Base-by-base conservation (phyloP, 2,888 invertebrate species). In the Ceriagrion tenellum region DNA sequence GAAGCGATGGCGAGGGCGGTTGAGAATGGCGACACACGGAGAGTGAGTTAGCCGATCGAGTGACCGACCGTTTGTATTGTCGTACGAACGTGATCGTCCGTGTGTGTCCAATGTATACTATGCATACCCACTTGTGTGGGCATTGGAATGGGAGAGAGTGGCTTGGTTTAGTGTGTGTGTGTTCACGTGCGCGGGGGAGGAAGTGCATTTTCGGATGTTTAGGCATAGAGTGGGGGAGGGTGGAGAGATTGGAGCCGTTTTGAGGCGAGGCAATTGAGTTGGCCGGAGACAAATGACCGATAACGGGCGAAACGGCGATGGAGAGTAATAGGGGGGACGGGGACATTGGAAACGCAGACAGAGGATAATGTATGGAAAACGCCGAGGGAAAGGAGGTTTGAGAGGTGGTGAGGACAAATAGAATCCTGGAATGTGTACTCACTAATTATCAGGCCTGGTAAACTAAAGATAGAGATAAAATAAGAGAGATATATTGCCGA, bases 201-300 rank as follows among this genome's bases (percentile, higher is more conserved):
- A 30, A 26, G 35, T 16, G 35, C 81, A 18, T 18, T 81, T 35
- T n/a, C 13, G 35, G 35, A 35, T 35, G 81, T 81, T 81, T 81
- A 35, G 81, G 81, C 81, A 30, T 13, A 35, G 81, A 0, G 16
- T 8, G 81, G 35, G 12, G 81, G 35, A 30, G 69, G 69, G n/a
- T 2, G 47, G 47, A n/a, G 69, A 26, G 81, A 81, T 81, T 81
- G 81, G 81, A 81, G 81, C 81, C 30, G 81, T 30, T 81, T 47
- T 69, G 35, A 35, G 35, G 35, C 81, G 81, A 81, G 35, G 81
- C 81, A 81, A 81, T 81, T 35, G 81, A 81, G 81, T 81, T 81
- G 81, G 30, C 81, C 81, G 81, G 35, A 35, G 81, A 81, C 81
- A 81, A 81, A 81, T 81, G 81, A 81, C 81, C 81, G 81, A 81